A percentile compares a stretch with the other conserved stretches of the same genome.
Conservation (phyloP, 2,113 vertebrate species). For the Psephotus haematonotus region DNA sequence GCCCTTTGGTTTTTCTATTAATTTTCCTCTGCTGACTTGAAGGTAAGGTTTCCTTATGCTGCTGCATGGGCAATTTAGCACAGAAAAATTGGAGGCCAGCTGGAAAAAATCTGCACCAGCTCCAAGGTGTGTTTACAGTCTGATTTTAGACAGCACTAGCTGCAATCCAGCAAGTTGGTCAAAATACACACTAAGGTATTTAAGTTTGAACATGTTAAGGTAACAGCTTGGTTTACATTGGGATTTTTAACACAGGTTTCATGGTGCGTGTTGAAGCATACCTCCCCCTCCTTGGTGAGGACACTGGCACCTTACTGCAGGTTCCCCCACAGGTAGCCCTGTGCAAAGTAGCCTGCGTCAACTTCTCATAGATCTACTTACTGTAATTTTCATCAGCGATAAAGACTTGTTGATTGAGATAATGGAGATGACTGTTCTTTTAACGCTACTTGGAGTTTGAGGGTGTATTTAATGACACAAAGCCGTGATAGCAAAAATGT, state of each 20-base stretch:
- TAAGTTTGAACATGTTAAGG: not conserved
- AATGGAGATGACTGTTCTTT: not conserved
- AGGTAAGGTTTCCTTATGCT: not conserved
- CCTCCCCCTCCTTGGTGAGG: not conserved
- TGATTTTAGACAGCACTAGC: not conserved
- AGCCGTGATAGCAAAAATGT: not conserved
- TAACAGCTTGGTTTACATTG: not conserved
- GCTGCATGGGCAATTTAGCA: not conserved
- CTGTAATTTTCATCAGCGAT: not conserved
- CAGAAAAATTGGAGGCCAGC: not conserved
- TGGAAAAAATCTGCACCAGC: not conserved
- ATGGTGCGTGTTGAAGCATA: not conserved
- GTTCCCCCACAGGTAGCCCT: not conserved
- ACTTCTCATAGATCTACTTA: not conserved
- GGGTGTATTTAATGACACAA: not conserved
- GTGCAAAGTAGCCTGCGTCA: not conserved
- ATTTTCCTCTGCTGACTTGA: conserved; percentile 4
- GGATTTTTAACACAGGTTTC: not conserved
- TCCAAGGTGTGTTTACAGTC: not conserved
- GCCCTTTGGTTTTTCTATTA: not conserved
- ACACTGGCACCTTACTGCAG: too few species aligned
- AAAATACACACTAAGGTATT: not conserved
- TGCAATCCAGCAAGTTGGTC: not conserved
- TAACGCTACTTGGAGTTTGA: not conserved
- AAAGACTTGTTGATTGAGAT: not conserved